A percentile compares a stretch with the other conserved stretches of the same genome.
These are phyloP conservation scores for Apamea sordens DNA, from an alignment of 2,888 invertebrate genomes.

Conservation along the genomic window DNA sequence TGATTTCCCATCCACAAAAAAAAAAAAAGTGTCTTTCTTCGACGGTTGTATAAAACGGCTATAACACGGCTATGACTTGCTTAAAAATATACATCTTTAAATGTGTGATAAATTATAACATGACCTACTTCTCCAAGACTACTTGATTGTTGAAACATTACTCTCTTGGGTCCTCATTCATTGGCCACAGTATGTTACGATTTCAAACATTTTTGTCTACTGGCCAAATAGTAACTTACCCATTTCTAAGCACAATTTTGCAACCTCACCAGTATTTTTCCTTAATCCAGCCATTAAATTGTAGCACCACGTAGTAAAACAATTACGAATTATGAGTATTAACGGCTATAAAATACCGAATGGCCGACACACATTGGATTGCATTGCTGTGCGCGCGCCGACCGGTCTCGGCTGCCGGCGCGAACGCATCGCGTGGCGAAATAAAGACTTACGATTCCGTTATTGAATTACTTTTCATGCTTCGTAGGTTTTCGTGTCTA, in stretches of 20 bases:
- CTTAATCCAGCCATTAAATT: conserved; percentile 17
- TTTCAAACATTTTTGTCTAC: neutral
- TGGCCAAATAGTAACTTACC: neutral
- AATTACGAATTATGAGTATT: conserved; percentile 46
- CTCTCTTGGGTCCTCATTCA: neutral
- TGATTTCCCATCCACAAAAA: too few relatives aligned
- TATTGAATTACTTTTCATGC: conserved; percentile 4
- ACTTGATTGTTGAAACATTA: neutral
- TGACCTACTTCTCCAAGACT: neutral
- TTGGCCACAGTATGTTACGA: neutral
- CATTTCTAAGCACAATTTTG: conserved; percentile 14
- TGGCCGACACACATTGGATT: conserved; percentile 44
- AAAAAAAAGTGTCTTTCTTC: neutral
- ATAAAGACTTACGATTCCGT: conserved; percentile 35
- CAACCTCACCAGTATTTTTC: conserved; percentile 11
- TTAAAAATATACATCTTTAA: neutral
- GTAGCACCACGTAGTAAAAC: conserved; percentile 22
- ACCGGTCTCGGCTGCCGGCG: conserved; percentile 48
- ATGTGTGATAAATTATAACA: neutral
- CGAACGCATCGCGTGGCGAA: conserved; percentile 57
- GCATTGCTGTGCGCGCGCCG: conserved; percentile 49
- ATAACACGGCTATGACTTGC: too few relatives aligned
- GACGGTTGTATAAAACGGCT: neutral
- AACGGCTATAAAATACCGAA: conserved; percentile 20
- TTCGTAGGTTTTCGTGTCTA: conserved; percentile 18